Conservation (phyloP, 2,888 invertebrate species). For the Neoaliturus tenellus region DNA sequence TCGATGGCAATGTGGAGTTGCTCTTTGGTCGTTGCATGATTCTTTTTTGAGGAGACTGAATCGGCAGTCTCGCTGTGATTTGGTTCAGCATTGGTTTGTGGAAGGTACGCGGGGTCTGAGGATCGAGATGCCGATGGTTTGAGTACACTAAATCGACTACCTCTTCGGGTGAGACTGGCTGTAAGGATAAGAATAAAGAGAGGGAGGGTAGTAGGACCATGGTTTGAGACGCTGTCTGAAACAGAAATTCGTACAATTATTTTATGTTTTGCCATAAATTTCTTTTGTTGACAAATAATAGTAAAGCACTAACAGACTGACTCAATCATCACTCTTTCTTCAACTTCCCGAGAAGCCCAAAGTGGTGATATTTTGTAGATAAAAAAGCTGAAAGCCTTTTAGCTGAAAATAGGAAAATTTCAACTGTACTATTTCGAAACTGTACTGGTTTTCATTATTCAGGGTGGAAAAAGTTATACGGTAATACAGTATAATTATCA, state of each 20-base stretch:
- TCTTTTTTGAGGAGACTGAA: not conserved
- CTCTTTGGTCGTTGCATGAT: not conserved
- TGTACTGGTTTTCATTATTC: too few species aligned
- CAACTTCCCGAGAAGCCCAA: too few species aligned
- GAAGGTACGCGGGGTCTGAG: constrained; percentile 6
- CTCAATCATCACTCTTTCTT: too few species aligned
- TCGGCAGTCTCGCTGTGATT: not conserved
- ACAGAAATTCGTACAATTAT: not conserved
- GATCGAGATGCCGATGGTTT: constrained; percentile 28
- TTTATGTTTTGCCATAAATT: too few species aligned
- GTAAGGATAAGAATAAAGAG: not conserved
- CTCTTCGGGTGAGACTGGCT: not conserved
- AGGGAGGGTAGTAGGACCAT: not conserved
- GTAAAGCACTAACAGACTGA: too few species aligned
- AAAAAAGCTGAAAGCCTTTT: too few species aligned
- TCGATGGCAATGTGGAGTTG: not conserved
- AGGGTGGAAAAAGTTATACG: too few species aligned
- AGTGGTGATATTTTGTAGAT: too few species aligned
- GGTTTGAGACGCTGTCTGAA: not conserved
- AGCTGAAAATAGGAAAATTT: too few species aligned
- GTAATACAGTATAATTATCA: too few species aligned
- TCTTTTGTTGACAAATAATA: too few species aligned
- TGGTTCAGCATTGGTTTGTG: not conserved
- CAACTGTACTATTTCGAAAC: too few species aligned
- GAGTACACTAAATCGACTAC: constrained; percentile 10